Evolutionary conservation across 2,888 invertebrate genomes (phyloP), one percentile per base, ranked within the genome.

Genomic region (Ethmia dodecea): DNA sequence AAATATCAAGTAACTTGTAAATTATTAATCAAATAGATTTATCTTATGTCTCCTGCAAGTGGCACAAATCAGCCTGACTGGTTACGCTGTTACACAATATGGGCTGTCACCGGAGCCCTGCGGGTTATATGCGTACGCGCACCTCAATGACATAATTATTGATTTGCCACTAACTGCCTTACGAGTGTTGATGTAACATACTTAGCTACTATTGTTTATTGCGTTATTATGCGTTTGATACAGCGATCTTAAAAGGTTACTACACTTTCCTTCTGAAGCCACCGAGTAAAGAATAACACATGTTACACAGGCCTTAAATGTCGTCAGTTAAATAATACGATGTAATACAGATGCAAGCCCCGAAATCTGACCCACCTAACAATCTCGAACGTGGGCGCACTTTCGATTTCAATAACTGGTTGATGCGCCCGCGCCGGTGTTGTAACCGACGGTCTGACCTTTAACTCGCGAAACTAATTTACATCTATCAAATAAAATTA

Each of bases 261-360:
- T n/a, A 18, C 5, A 18, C 18, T 8, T 8, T 18, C 18, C 18
- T 18, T 18, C 18, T 18, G 18, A 8, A 5, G 18, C 18, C 5
- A 8, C 8, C 8, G 18, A 18, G 18, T 18, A 18, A 18, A 18
- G 8, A 18, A 5, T 18, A 8, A 8, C 18, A 5, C 18, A 18
- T 8, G 8, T 18, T 18, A 8, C 18, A 18, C 5, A 5, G 18
- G 18, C 18, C 18, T 40, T 49, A 48, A 69, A 71, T 66, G 67
- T 65, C 63, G 53, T 28, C 29, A 30, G 64, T 76, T 71, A 73
- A 78, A 76, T 75, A 76, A 18, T 18, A 18, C 5, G 18, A 73
- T 78, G 76, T 75, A 76, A 78, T 61, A 63, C 63, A 48, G 52
- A 67, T 67, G 74, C 76, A 73, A 74, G 71, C 66, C 46, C 43